phyloP scores from a whole-genome alignment of 2,797 vertebrate genomes.

The Lutjanus campechanus region DNA sequence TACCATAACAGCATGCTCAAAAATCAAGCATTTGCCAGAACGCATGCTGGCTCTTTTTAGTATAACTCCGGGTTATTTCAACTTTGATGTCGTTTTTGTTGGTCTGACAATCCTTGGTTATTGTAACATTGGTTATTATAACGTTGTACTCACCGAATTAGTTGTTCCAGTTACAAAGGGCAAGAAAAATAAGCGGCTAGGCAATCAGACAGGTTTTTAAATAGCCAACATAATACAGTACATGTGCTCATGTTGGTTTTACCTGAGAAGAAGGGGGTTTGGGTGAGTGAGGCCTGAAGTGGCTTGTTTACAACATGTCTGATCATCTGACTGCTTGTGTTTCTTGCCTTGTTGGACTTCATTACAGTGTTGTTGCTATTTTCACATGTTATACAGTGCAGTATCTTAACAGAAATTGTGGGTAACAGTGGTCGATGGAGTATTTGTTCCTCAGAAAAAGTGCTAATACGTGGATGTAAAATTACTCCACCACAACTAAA shows the following conservation, averaged over 20 bases:
- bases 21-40: constrained; percentile 8
- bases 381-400: neutral
- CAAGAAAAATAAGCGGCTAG: neutral
- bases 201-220: too few species aligned
- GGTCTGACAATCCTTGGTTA: neutral
- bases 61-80: constrained; percentile 8
- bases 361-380: neutral
- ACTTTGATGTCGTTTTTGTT: neutral
- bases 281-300: neutral
- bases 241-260: rapidly evolving
- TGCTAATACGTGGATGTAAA: neutral
- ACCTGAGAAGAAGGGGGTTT: neutral
- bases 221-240: too few species aligned
- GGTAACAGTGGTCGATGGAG: neutral
- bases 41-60: too few species aligned
- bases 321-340: neutral
- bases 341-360: neutral
- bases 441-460: neutral
- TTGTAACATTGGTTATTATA: too few species aligned
- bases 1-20: neutral
- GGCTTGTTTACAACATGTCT: neutral
- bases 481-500: neutral
- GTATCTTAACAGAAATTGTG: neutral
- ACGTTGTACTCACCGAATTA: neutral
- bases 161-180: neutral